Evolutionary conservation across 2,797 vertebrate genomes (phyloP).

Genomic region (Manis javanica): DNA sequence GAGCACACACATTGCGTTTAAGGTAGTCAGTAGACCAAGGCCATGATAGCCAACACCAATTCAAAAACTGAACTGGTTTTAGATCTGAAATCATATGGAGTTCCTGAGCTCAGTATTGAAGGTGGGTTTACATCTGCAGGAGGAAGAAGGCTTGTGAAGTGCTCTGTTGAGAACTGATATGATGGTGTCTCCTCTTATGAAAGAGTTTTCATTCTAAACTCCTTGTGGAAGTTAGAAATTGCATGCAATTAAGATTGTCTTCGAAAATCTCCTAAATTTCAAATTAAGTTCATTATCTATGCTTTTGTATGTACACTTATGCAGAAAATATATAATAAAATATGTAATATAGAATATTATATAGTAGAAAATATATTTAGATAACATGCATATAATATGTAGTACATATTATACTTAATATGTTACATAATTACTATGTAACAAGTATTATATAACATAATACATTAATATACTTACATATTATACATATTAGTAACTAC

Average conservation of each 20-base stretch:
- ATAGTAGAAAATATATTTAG: not conserved
- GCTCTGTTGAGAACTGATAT: not conserved
- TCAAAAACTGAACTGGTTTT: not conserved
- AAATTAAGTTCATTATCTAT: not conserved
- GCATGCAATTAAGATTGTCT: not conserved
- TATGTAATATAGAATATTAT: not conserved
- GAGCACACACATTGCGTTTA: not conserved
- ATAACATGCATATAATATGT: not conserved
- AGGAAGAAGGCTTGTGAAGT: not conserved
- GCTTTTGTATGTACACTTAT: not conserved
- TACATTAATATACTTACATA: not conserved
- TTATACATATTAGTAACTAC: not conserved
- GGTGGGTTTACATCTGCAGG: not conserved
- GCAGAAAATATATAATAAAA: not conserved
- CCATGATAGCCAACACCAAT: not conserved
- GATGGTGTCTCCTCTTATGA: not conserved
- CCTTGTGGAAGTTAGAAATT: not conserved
- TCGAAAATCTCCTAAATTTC: not conserved
- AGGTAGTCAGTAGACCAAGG: not conserved
- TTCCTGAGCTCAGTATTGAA: not conserved
- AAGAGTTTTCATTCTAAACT: not conserved
- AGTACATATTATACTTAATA: not conserved
- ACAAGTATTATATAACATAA: not conserved
- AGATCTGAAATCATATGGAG: not conserved
- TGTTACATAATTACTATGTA: too few relatives aligned